A percentile compares a stretch with the other conserved stretches of the same genome.
These are phyloP conservation scores for Balearica regulorum DNA, from an alignment of 2,797 vertebrate genomes.

Conservation along the genomic window DNA sequence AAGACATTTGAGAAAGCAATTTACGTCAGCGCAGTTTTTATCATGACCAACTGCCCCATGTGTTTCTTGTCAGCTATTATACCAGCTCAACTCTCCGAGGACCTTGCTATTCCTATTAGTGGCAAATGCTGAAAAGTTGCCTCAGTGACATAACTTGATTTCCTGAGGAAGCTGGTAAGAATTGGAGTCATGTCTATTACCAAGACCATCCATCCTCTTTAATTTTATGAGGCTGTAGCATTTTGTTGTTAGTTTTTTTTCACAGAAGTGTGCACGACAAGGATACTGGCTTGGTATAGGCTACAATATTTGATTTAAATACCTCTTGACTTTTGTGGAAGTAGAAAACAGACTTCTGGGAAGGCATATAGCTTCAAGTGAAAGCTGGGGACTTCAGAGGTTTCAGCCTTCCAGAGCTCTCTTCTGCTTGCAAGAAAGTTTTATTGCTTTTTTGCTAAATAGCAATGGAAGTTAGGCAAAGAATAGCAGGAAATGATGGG, in stretches of 20 bases:
- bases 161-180: constrained; percentile 31
- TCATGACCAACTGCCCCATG: neutral
- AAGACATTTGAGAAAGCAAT: neutral
- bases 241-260: neutral
- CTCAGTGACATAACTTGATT: constrained; percentile 29
- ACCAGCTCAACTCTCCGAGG: neutral
- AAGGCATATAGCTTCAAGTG: neutral
- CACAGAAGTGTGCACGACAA: neutral
- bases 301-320: neutral
- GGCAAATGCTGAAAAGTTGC: constrained; percentile 18
- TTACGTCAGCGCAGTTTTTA: neutral
- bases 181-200: neutral
- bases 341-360: neutral
- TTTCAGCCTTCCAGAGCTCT: neutral
- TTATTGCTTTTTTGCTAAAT: neutral
- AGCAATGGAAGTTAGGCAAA: neutral
- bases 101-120: neutral
- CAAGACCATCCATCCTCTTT: neutral
- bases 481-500: neutral
- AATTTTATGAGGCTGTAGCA: neutral
- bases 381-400: neutral
- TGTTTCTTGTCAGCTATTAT: neutral
- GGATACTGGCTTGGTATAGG: neutral
- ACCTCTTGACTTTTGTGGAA: neutral
- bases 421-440: neutral